phyloP scores from a whole-genome alignment of 2,113 vertebrate species.

The Ptilorrhoa leucosticta region DNA sequence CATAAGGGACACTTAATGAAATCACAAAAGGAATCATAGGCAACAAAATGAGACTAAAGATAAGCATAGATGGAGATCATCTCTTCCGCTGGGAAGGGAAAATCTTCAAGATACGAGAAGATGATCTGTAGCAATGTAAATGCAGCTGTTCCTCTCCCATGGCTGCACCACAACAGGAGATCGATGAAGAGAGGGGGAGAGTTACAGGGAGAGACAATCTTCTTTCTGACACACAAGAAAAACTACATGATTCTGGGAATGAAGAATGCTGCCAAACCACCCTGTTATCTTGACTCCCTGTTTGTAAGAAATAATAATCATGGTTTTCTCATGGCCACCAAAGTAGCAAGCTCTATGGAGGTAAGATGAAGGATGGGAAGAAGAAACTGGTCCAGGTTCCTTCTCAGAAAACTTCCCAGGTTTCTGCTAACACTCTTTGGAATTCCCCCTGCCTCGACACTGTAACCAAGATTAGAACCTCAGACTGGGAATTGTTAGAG shows the following conservation, averaged over 20 bases:
- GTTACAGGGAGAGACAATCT: not conserved
- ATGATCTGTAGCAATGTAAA: not conserved
- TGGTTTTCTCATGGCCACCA: not conserved
- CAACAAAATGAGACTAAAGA: not conserved
- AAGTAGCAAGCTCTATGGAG: not conserved
- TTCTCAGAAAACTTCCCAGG: not conserved
- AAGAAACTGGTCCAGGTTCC: not conserved
- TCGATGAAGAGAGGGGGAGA: not conserved
- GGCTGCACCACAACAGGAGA: not conserved
- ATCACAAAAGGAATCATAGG: not conserved
- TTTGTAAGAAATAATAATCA: not conserved
- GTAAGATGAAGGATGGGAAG: not conserved
- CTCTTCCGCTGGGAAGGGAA: not conserved
- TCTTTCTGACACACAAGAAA: not conserved
- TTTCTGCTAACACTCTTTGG: not conserved
- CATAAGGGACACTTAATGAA: not conserved
- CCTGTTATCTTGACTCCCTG: not conserved
- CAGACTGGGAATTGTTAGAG: not conserved
- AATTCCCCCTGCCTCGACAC: not conserved
- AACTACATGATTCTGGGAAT: not conserved
- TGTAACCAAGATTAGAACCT: not conserved
- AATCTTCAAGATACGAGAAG: not conserved
- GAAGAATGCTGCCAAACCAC: not conserved
- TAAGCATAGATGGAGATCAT: not conserved
- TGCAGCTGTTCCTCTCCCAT: not conserved